Conservation (phyloP, 2,797 vertebrate species). For the Hemibagrus guttatus region DNA sequence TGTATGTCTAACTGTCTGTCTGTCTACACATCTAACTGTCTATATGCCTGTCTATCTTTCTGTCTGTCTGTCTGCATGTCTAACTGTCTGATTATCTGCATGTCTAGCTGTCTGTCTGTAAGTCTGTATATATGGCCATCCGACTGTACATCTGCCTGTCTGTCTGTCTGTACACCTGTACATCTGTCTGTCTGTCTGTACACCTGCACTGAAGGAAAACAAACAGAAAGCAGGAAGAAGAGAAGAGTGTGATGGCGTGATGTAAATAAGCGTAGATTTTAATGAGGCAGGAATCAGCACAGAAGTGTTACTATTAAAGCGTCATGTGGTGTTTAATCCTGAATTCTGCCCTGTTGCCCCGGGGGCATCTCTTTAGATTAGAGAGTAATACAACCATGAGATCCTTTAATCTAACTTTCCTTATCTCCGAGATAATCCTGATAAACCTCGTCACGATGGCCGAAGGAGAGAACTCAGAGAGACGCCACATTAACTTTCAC, state of each 20-base stretch:
- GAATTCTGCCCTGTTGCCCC: neutral
- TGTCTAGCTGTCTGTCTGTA: neutral
- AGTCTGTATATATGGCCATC: neutral
- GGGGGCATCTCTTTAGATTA: neutral
- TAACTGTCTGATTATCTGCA: neutral
- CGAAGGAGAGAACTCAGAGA: neutral
- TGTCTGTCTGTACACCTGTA: neutral
- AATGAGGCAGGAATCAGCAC: neutral
- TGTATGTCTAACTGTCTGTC: neutral
- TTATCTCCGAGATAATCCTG: neutral
- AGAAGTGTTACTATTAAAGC: neutral
- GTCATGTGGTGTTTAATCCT: neutral
- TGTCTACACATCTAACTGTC: neutral
- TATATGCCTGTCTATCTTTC: neutral
- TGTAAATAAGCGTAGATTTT: neutral
- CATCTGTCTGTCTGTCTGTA: neutral
- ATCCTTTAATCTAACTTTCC: neutral
- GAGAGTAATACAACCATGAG: neutral
- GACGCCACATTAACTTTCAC: neutral
- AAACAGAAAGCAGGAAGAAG: neutral
- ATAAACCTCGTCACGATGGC: neutral
- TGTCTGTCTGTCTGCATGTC: neutral
- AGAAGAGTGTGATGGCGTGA: neutral
- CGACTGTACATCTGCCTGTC: neutral
- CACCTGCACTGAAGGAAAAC: neutral